Evolutionary conservation across 23 tunicate species (phyloP).

Genomic region (Clavelina lepadiformis): DNA sequence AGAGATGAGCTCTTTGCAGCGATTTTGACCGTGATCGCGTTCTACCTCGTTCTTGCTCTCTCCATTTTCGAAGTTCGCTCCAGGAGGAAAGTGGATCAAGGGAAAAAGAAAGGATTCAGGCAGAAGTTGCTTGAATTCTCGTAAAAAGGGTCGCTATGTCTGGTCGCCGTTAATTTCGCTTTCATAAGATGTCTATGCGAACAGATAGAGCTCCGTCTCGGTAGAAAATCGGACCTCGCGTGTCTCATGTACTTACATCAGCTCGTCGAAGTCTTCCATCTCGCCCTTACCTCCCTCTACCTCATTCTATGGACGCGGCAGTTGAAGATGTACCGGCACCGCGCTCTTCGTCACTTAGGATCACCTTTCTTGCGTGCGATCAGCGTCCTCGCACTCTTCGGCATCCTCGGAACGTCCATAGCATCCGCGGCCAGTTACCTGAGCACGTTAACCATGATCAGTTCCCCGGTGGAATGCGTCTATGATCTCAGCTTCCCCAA

Average conservation of each 20-base stretch:
- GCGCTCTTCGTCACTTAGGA: constrained; percentile 38
- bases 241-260: constrained; percentile 43
- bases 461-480: constrained; percentile 41
- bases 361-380: constrained; percentile 20
- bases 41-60: too few relatives aligned
- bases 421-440: constrained; percentile 32
- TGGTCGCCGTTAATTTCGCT: constrained; percentile 20
- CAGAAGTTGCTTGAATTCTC: constrained; percentile 13
- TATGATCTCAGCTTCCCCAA: constrained; percentile 20
- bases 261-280: constrained; percentile 36
- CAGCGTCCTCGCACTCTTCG: constrained; percentile 28
- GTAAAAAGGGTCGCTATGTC: constrained; percentile 30
- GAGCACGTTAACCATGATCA: constrained; percentile 19
- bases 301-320: constrained; percentile 43
- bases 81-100: too few relatives aligned
- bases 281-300: constrained; percentile 27
- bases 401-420: constrained; percentile 23
- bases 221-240: constrained; percentile 24
- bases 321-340: constrained; percentile 47
- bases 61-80: too few relatives aligned
- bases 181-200: constrained; percentile 35
- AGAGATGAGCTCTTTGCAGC: too few relatives aligned
- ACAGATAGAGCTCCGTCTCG: constrained; percentile 39
- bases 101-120: neutral
- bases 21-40: too few relatives aligned